Evolutionary conservation across 2,797 vertebrate species (phyloP).

Genomic region (Pristis pectinata): DNA sequence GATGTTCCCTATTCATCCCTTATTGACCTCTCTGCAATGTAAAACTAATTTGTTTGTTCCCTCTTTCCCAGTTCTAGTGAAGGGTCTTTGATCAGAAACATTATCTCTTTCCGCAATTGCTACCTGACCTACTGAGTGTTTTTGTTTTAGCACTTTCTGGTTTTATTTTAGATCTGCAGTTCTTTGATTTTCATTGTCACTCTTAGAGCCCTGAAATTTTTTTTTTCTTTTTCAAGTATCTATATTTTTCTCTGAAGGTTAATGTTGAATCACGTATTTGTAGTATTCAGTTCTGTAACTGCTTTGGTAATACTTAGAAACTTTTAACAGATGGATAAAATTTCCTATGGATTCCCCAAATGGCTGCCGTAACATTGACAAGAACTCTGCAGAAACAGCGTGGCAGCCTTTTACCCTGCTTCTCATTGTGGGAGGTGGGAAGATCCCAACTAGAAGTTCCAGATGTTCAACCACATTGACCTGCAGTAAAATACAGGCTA

Average conservation of each 20-base stretch:
- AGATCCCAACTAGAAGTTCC: background rate
- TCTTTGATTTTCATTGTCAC: too few species aligned
- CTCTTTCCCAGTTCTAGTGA: too few species aligned
- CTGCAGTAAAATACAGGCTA: background rate
- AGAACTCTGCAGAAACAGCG: background rate
- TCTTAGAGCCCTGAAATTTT: background rate
- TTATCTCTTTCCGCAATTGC: too few species aligned
- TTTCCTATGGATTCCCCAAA: background rate
- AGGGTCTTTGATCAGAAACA: too few species aligned
- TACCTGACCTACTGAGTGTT: too few species aligned
- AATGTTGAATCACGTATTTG: background rate
- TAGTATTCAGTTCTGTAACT: background rate
- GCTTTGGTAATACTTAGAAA: background rate
- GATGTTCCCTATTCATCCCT: too few species aligned
- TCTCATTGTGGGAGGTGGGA: background rate
- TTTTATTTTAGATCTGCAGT: too few species aligned
- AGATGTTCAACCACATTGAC: background rate
- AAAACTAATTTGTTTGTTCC: too few species aligned
- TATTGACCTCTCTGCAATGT: too few species aligned
- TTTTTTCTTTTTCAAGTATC: background rate
- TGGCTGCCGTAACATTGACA: background rate
- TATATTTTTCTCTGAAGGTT: background rate
- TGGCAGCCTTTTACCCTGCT: background rate
- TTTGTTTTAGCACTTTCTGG: too few species aligned
- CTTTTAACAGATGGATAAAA: background rate